Evolutionary conservation across 2,113 vertebrate genomes (phyloP), one percentile per base, ranked within the genome.

Genomic region (Ptychochromis oligacanthus): DNA sequence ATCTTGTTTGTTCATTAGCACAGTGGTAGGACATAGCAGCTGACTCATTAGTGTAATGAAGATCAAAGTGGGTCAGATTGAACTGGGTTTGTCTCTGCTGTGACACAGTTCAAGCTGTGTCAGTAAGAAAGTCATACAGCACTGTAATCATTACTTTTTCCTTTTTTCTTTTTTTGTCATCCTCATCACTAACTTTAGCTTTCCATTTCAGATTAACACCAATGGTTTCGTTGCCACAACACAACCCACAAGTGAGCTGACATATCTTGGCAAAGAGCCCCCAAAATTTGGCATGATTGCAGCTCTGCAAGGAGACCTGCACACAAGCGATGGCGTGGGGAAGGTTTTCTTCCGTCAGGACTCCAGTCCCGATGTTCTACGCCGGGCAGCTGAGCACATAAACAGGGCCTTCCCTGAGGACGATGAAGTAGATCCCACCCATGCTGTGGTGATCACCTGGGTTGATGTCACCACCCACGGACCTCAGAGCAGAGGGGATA

Each of bases 331-430:
- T n/a, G 95, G 95, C 8, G 88, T 14, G 22, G 97, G 97, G 31
- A 96, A 94, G 77, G 94, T 98, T 6, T 97, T 95, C 83, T 97
- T 96, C 77, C 96, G 97, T 15, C 96, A 98, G 93, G 97, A 98
- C 83, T 88, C 92, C 5, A 96, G 95, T 2, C 91, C 94, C 1
- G 89, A 94, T 0, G n/a, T 93, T 46, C 87, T 96, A 60, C 94
- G 84, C 0, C 93, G 92, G 62, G 95, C 96, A 2, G 93, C 94
- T 1, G 90, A 95, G 38, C 95, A 93, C 83, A 95, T 98, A 80
- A 96, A 94, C 88, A 93, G 93, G 79, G 97, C 95, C n/a, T 97
- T 98, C 89, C 96, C 97, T 0, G 92, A 95, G 1, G 65, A 93
- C 2, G 34, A 89, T 13, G 36, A 84, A 79, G 97, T 97, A 86